Percentiles rank a stretch among this genome's conserved stretches.
Evolutionary conservation across 2,888 invertebrate genomes (phyloP).

Genomic region (Lottia scabra): DNA sequence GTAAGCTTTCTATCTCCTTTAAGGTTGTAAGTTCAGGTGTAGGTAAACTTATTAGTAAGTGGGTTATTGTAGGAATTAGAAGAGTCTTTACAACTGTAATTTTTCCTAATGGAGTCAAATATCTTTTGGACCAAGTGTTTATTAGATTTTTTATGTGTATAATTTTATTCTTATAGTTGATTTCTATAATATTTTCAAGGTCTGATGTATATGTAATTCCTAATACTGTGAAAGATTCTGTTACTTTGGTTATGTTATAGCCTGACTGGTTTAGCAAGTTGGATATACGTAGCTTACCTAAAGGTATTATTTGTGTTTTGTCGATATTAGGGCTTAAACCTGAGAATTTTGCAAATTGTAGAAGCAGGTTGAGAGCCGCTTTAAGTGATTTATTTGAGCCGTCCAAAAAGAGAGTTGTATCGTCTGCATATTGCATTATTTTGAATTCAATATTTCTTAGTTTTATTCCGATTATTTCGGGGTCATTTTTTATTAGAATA

Average conservation of each 20-base stretch:
- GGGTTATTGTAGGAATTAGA: no score
- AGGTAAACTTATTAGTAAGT: background rate
- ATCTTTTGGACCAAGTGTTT: background rate
- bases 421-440: constrained; percentile 17
- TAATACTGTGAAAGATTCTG: background rate
- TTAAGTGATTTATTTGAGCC: constrained; percentile 8
- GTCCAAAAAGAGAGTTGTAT: constrained; percentile 14
- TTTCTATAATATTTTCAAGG: no score
- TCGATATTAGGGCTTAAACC: constrained; percentile 8
- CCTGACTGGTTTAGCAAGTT: background rate
- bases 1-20: background rate
- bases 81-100: background rate
- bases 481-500: constrained; percentile 9
- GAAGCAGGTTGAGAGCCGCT: background rate
- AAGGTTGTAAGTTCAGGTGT: background rate
- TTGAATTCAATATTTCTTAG: background rate
- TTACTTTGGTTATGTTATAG: background rate
- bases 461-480: constrained; percentile 11
- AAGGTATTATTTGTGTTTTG: constrained; percentile 2
- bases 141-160: background rate
- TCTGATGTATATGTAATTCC: background rate
- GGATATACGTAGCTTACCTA: background rate
- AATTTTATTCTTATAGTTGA: background rate
- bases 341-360: no score
- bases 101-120: background rate